Evolutionary conservation across 2,113 vertebrate species (phyloP).

Genomic region (Melierax canorus): DNA sequence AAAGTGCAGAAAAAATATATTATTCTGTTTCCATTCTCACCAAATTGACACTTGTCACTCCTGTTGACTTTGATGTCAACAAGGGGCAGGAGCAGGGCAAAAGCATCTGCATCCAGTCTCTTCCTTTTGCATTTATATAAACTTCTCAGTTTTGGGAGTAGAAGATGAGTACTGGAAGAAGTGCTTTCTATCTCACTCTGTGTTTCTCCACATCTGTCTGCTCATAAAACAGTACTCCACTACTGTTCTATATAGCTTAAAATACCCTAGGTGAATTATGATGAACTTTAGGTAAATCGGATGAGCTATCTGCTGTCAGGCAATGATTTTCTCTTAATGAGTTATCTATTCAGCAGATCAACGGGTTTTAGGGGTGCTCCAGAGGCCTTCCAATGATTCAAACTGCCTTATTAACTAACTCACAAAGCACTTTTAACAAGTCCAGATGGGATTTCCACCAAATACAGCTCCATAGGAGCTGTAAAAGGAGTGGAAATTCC

Average conservation of each 20-base stretch:
- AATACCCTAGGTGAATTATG: not conserved
- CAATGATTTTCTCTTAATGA: not conserved
- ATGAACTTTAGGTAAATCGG: not conserved
- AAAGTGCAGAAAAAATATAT: not conserved
- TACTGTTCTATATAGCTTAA: not conserved
- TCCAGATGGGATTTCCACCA: not conserved
- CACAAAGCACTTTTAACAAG: not conserved
- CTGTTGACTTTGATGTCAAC: not conserved
- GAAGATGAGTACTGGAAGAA: not conserved
- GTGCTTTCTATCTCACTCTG: not conserved
- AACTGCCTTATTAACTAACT: not conserved
- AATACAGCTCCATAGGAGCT: not conserved
- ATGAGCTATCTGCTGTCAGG: not conserved
- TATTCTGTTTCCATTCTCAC: not conserved
- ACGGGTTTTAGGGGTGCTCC: not conserved
- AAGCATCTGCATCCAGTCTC: not conserved
- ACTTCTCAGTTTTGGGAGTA: not conserved
- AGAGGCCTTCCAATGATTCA: not conserved
- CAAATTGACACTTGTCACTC: not conserved
- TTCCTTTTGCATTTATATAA: not conserved
- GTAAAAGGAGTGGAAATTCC: not conserved
- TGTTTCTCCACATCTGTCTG: not conserved
- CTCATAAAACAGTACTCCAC: not conserved
- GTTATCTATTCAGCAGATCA: not conserved
- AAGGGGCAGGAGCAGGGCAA: accelerated